These are phyloP conservation scores for Paguma larvata DNA, from an alignment of 2,797 vertebrate species.

Conservation along the genomic window DNA sequence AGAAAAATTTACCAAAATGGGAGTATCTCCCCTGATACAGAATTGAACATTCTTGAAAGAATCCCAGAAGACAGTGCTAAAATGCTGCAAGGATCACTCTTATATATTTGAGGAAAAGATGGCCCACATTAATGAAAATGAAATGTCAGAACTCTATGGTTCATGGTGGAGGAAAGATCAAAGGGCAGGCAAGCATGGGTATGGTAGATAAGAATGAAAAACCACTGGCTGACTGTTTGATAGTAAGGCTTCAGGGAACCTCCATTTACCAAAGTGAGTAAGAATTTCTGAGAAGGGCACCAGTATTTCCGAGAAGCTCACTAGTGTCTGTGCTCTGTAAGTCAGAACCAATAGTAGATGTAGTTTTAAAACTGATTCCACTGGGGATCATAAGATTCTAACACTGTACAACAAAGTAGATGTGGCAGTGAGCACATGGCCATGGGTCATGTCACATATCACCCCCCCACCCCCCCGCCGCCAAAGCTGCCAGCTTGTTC, in stretches of 20 bases:
- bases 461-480: not conserved
- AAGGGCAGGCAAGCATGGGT: not conserved
- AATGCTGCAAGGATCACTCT: not conserved
- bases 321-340: not conserved
- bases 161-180: not conserved
- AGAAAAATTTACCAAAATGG: not conserved
- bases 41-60: not conserved
- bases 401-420: not conserved
- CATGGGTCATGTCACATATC: not conserved
- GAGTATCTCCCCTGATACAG: not conserved
- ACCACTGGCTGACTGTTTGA: not conserved
- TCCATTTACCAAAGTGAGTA: not conserved
- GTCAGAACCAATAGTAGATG: not conserved
- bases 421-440: not conserved
- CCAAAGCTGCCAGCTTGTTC: not conserved
- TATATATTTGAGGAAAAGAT: not conserved
- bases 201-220: not conserved
- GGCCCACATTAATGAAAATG: not conserved
- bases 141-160: not conserved
- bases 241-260: not conserved
- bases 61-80: not conserved
- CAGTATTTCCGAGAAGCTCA: not conserved
- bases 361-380: not conserved
- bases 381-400: not conserved
- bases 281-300: not conserved